These are phyloP conservation scores for Hemicentrotus pulcherrimus DNA, from an alignment of 35 echinoderm and acorn worm genomes.

Conservation along the genomic window DNA sequence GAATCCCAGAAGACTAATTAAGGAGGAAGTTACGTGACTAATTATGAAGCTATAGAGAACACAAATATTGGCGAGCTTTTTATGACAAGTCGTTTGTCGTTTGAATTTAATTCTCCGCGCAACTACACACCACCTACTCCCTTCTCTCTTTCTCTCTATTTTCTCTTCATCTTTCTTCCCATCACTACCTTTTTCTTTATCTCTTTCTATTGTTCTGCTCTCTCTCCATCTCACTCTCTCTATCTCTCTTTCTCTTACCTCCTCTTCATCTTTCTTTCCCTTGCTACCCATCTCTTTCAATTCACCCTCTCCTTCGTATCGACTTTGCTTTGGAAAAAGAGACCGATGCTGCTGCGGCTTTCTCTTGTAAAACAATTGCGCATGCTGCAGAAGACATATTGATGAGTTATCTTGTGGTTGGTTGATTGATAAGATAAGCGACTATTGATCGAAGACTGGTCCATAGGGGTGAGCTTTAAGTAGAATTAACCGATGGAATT, in stretches of 20 bases:
- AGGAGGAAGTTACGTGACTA: no score
- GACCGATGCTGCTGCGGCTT: background rate
- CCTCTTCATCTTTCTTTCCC: background rate
- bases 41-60: no score
- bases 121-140: no score
- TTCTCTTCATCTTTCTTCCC: no score
- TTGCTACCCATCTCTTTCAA: background rate
- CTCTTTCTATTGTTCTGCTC: no score
- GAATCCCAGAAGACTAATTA: no score
- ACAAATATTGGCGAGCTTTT: no score
- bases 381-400: slow-evolving; percentile 16
- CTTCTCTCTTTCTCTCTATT: no score
- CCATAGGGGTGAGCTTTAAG: slow-evolving; percentile 6
- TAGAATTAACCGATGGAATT: slow-evolving; percentile 13
- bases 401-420: slow-evolving; percentile 20
- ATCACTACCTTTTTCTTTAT: no score
- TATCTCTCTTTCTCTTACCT: background rate
- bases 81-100: no score
- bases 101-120: no score
- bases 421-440: background rate
- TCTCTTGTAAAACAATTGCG: background rate
- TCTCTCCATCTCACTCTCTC: background rate
- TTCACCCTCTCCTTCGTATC: background rate
- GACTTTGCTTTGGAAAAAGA: background rate
- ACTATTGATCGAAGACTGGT: background rate